Base-by-base conservation (phyloP, 2,113 vertebrate genomes). In the Gymnobelideus leadbeateri region DNA sequence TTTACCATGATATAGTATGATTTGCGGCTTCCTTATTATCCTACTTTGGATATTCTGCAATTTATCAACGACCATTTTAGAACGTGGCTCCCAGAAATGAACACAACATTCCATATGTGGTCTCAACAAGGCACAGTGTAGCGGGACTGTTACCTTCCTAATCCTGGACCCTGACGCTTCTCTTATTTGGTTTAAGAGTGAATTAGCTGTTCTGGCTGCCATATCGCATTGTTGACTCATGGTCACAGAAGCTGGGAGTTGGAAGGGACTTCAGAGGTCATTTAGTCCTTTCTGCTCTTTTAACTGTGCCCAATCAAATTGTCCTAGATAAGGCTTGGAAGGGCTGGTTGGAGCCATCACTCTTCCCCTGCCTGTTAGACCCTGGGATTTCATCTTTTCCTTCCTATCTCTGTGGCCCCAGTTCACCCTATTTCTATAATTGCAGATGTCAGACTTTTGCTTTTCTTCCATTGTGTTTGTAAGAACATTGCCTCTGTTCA, bases 221-320 rank as follows among this genome's bases (percentile, higher is more conserved):
- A 84, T 43, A 84, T 84, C 68, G 8, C n/a, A 23, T 84, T 43
- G 61, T 77, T 84, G n/a, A 84, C 68, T 43, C 68, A 84, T 84
- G 31, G n/a, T 21, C 68, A 84, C n/a, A 43, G 16, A 84, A 84
- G 43, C 68, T 84, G 68, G 68, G 68, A 84, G n/a, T 84, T 84
- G 19, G 68, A 84, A 43, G 19, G 68, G 37, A 84, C 68, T 84
- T 84, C 68, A 84, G 37, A 84, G n/a, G 68, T 10, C 68, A 84
- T 84, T 14, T n/a, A 77, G 31, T n/a, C 3, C 96, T 93, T 94
- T 94, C 77, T 57, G 93, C 16, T 28, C 68, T 96, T 94, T 97
- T 93, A 97, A 97, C 92, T 94, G 51, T 96, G 51, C 97, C 94
- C 94, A 93, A 93, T 95, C 57, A 94, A 94, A 96, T 3, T 94